Percentiles rank a stretch among this genome's conserved stretches.
phyloP scores from a whole-genome alignment of 2,888 invertebrate species.

The Scrobipalpa costella region DNA sequence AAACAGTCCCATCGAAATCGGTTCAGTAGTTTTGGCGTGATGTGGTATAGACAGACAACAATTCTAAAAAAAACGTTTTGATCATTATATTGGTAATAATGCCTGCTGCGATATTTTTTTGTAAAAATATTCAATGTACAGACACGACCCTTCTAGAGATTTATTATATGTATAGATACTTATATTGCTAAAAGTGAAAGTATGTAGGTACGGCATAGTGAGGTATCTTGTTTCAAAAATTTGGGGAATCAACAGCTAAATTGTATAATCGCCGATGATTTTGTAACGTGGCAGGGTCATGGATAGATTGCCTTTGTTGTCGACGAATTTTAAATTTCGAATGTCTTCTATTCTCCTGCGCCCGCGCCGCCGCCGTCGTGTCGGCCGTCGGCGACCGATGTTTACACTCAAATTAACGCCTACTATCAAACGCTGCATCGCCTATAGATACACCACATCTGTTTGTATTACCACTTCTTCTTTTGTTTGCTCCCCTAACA shows the following conservation, averaged over 20 bases:
- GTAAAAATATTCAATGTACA: too few relatives aligned
- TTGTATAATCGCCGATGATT: slow-evolving; percentile 3
- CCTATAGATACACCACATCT: slow-evolving; percentile 67
- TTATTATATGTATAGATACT: too few relatives aligned
- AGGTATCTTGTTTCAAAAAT: background rate
- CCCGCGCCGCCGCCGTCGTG: slow-evolving; percentile 1
- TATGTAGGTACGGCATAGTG: background rate
- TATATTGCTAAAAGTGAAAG: too few relatives aligned
- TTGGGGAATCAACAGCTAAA: background rate
- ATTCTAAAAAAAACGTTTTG: too few relatives aligned
- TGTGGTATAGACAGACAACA: too few relatives aligned
- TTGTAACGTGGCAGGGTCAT: background rate
- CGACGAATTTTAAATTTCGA: background rate
- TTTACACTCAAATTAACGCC: slow-evolving; percentile 67
- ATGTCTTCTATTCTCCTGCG: background rate
- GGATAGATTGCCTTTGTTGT: slow-evolving; percentile 4
- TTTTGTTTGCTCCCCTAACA: slow-evolving; percentile 73
- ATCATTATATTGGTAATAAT: too few relatives aligned
- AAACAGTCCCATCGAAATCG: too few relatives aligned
- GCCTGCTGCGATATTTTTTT: too few relatives aligned
- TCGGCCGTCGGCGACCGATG: slow-evolving; percentile 38
- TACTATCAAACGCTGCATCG: slow-evolving; percentile 73
- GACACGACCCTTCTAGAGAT: too few relatives aligned
- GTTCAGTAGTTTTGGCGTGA: too few relatives aligned
- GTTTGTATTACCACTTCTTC: slow-evolving; percentile 67